phyloP scores from a whole-genome alignment of 2,113 vertebrate species.

The Megaptera novaeangliae region DNA sequence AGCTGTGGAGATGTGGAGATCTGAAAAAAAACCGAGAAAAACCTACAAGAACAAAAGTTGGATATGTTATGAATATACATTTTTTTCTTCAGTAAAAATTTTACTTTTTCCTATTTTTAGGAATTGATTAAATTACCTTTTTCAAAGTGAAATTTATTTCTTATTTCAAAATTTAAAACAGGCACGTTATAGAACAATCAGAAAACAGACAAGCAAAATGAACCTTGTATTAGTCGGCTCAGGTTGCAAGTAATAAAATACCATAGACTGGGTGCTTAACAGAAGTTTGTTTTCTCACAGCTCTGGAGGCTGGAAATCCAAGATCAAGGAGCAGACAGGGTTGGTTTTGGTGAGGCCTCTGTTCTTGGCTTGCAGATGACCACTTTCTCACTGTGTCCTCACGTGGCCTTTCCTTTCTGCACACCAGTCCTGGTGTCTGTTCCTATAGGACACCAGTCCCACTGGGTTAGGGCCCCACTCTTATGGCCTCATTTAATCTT shows the following conservation, averaged over 20 bases:
- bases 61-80: background rate
- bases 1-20: background rate
- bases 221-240: background rate
- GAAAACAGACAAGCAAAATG: background rate
- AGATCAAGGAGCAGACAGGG: background rate
- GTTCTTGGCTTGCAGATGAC: background rate
- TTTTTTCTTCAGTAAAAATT: background rate
- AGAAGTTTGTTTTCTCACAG: background rate
- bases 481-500: background rate
- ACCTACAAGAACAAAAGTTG: background rate
- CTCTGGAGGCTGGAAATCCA: background rate
- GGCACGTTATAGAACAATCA: background rate
- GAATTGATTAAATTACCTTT: background rate
- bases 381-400: background rate
- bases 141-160: background rate
- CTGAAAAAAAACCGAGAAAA: background rate
- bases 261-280: background rate
- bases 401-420: background rate
- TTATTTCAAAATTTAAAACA: conserved; percentile 14
- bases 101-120: background rate
- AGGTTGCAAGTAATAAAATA: background rate
- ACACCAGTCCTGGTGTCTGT: background rate
- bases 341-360: background rate
- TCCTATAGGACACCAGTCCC: background rate
- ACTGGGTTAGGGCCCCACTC: background rate